Base-by-base conservation (phyloP, 2,797 vertebrate species). In the Lerista edwardsae region DNA sequence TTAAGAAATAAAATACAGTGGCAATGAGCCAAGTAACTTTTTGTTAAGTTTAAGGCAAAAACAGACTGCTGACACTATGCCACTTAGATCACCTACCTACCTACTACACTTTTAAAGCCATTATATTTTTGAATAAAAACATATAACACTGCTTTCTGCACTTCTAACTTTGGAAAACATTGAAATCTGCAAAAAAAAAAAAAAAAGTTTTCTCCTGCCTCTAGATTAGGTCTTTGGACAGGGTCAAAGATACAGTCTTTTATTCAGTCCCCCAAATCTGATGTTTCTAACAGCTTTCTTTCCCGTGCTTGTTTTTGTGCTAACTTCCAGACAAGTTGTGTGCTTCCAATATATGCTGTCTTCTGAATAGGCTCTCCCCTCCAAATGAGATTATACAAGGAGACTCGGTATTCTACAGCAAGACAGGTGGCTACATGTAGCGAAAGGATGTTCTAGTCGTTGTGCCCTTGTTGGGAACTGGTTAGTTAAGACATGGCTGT, bases 251-350 rank as follows among this genome's bases (percentile, higher is more conserved):
- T 69, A 61, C 1, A 64, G 31, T 21, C 29, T 14, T 65, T 1
- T 34, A 36, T 74, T 85, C 41, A 34, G 4, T 44, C 21, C 47
- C 19, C 68, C 67, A 64, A 15, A 64, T 79, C 21, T 64, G 34
- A 10, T 64, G 21, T 72, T 64, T 83, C 74, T 19, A 82, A 71
- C 57, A 79, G 14, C 82, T 87, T 83, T 41, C 31, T 80, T 21
- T 67, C 34, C 29, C 47, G 57, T 39, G 23, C 14, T 34, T 82
- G 3, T 3, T 44, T 71, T 71, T 77, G 5, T 44, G 29, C 44
- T 55, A 27, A 23, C 6, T 21, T 73, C 39, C 47, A 85, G 79
- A 77, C 41, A 25, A 74, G 7, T 4, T 79, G 61, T 68, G 31
- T 76, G 64, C 44, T 39, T 12, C n/a, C 39, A 10, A 7, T 36